Evolutionary conservation across 2,888 invertebrate genomes (phyloP).

Genomic region (Endomychus coccineus): DNA sequence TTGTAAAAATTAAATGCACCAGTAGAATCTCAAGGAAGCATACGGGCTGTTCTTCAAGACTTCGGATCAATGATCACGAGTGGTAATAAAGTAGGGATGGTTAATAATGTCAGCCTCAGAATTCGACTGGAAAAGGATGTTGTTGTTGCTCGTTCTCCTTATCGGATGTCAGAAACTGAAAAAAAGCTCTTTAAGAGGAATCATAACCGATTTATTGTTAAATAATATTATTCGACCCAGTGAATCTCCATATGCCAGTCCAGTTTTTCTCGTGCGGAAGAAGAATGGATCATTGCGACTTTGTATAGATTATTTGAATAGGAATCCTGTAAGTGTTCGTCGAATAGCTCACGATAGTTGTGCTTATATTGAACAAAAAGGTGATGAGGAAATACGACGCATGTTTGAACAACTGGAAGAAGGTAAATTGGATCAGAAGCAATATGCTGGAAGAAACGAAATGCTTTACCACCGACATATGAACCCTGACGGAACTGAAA

Average conservation of each 20-base stretch:
- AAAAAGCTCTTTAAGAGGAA: too few species aligned
- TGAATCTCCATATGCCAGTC: too few species aligned
- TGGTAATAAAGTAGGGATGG: constrained; percentile 17
- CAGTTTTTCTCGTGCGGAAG: too few species aligned
- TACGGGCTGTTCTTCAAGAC: constrained; percentile 7
- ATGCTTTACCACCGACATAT: too few species aligned
- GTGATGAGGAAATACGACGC: constrained; percentile 17
- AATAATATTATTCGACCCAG: too few species aligned
- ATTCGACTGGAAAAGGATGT: constrained; percentile 4
- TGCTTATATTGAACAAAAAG: constrained; percentile 22
- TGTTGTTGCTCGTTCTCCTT: constrained; percentile 2
- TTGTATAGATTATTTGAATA: too few species aligned
- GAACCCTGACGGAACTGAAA: constrained; percentile 16
- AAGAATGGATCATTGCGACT: too few species aligned
- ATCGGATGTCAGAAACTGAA: too few species aligned
- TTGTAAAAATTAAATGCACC: constrained; percentile 16
- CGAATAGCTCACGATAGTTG: constrained; percentile 16
- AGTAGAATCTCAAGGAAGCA: constrained; percentile 4
- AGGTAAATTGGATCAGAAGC: constrained; percentile 23
- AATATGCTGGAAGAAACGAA: constrained; percentile 22
- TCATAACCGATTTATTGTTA: too few species aligned
- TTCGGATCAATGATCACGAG: constrained; percentile 16
- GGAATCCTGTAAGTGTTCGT: constrained; percentile 5
- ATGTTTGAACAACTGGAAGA: constrained; percentile 14
- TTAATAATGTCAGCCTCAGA: constrained; percentile 15